Evolutionary conservation across 2,888 invertebrate genomes (phyloP), one percentile per base, ranked within the genome.

Genomic region (Drosophila imparisetae): DNA sequence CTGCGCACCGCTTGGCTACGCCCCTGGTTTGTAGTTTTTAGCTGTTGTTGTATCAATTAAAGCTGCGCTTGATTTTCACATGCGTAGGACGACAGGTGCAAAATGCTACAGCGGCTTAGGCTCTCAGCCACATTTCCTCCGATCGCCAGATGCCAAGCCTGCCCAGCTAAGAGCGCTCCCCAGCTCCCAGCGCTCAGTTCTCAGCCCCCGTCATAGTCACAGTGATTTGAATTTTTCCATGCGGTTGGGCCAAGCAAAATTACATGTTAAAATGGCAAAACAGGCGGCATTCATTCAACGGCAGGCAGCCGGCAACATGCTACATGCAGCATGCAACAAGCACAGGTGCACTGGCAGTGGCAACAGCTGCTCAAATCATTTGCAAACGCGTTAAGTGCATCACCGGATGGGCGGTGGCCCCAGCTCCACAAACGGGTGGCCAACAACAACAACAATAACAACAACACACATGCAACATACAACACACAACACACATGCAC

Each of bases 21-120:
- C 55, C 29, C 29, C 55, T 55, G 27, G 38, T 8, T 64, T 58
- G 68, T 50, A 68, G 75, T 66, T 57, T 71, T 71, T 65, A 57
- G 83, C 66, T 78, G 79, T 75, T 83, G 84, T 85, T 85, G 84
- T 81, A 85, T 85, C 89, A 85, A 85, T 85, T 85, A 85, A 85
- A 88, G 89, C 78, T 86, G 86, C 59, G 85, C 86, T 89, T 83
- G 85, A 88, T 78, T 85, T 85, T 88, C 83, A 83, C 89, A 88
- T 88, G 89, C 85, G 81, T 83, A 79, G 88, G 85, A 78, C 90
- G 88, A 86, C 90, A 87, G 87, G 87, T 87, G 87, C 87, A 87
- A 87, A 89, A 88, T 89, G 86, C 73, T 85, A 68, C 83, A 86
- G 71, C 80, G 75, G 68, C 83, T 85, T 81, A 74, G 66, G 50